Conservation (phyloP, 2,113 vertebrate genomes). For the Lutjanus erythropterus region DNA sequence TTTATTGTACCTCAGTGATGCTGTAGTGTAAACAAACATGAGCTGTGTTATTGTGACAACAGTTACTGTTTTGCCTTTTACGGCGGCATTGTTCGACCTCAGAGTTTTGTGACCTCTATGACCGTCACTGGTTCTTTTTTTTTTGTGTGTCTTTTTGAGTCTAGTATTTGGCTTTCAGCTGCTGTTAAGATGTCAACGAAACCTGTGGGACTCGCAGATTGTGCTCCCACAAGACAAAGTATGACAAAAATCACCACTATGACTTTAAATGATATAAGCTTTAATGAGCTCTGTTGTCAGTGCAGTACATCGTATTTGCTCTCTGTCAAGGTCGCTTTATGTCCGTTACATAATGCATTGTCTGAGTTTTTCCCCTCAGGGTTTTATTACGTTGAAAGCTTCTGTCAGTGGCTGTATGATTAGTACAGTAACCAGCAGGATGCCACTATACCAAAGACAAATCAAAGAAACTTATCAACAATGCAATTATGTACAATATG, state of each 20-base stretch:
- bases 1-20: conserved; percentile 16
- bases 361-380: neutral
- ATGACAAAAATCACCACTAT: neutral
- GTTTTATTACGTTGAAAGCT: neutral
- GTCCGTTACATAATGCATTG: neutral
- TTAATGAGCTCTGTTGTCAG: neutral
- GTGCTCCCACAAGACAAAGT: neutral
- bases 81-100: conserved; percentile 31
- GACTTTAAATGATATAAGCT: neutral
- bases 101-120: conserved; percentile 14
- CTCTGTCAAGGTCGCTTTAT: neutral
- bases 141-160: neutral
- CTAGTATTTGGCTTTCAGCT: neutral
- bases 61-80: neutral
- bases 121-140: neutral
- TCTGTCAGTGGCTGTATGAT: neutral
- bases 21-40: neutral
- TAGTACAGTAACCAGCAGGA: neutral
- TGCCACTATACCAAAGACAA: neutral
- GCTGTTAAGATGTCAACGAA: neutral
- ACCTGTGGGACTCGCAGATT: neutral
- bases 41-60: conserved; percentile 5
- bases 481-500: neutral
- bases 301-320: neutral
- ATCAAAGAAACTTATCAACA: neutral